Base-by-base conservation (phyloP, 2,113 vertebrate genomes). In the Apodemus sylvaticus region DNA sequence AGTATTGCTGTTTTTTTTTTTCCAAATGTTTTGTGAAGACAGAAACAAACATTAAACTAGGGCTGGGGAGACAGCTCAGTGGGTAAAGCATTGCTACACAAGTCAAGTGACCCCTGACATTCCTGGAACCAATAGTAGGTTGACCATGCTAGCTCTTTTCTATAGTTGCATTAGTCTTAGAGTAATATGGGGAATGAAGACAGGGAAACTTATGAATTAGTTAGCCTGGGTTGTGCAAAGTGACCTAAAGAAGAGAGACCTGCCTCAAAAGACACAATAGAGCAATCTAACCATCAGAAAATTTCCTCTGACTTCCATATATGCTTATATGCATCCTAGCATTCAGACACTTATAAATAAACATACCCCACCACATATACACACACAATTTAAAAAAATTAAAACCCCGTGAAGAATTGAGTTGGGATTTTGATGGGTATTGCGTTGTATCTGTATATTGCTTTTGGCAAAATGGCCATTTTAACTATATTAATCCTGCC, bases 1-100 rank as follows among this genome's bases (percentile, higher is more conserved):
- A 3, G 29, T 29, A 5, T 11, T 16, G 2, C 17, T 48, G 29
- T 12, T 86, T 29, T 24, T 93, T 91, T 29, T 78, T 89, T 73
- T n/a, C 48, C 64, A 82, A n/a, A 86, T 94, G 36, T 78, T 90
- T 86, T 94, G 55, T 94, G 71, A 86, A 86, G 66, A 48, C 60
- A 51, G 42, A 68, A 68, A 22, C 9, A 86, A 86, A 66, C 39
- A 34, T 64, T 20, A 48, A 66, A 51, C 16, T 4, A 48, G 64
- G 45, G 62, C 42, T 22, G 19, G 19, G 39, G 42, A 48, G 62
- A 34, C 29, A 66, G 62, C 31, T 86, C 45, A 68, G 83, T 48
- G 62, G 62, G 5, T 22, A 36, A 68, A 48, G 42, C 31, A 5
- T 45, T 22, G 31, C 62, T 48, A 6, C 29, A 34, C 62, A 66